phyloP scores from a whole-genome alignment of 64 coral and sea anemone species.

The Montipora sp. region DNA sequence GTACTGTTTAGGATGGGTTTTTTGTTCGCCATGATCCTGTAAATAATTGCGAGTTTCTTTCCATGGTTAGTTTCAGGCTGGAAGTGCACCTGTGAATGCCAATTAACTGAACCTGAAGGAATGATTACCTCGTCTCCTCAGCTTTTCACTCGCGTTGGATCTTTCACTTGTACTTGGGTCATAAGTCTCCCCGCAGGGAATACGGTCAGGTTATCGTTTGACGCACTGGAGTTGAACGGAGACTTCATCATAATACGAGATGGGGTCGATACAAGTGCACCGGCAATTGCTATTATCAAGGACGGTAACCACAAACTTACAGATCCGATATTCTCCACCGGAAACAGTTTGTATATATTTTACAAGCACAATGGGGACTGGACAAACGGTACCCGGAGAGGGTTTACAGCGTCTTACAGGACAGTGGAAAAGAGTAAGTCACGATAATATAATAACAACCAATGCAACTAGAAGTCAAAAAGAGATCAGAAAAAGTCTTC shows the following conservation, averaged over 20 bases:
- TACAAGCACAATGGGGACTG: constrained; percentile 87
- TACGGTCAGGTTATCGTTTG: constrained; percentile 84
- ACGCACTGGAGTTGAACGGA: constrained; percentile 76
- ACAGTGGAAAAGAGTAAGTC: constrained; percentile 57
- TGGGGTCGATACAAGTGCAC: constrained; percentile 74
- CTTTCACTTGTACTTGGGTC: constrained; percentile 66
- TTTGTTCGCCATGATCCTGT: neutral
- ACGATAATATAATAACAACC: neutral
- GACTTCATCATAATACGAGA: constrained; percentile 78
- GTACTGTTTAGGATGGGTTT: neutral
- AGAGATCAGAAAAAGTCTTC: too few species aligned
- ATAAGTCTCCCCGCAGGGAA: constrained; percentile 56
- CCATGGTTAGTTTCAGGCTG: constrained; percentile 48
- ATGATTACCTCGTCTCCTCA: constrained; percentile 93
- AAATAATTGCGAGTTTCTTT: neutral
- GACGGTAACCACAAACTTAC: neutral
- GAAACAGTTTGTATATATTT: constrained; percentile 76
- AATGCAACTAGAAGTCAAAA: neutral
- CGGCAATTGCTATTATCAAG: constrained; percentile 62
- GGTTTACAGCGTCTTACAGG: constrained; percentile 85
- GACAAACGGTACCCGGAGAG: constrained; percentile 74
- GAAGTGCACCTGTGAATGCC: constrained; percentile 82
- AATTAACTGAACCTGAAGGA: constrained; percentile 65
- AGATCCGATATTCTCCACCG: constrained; percentile 48
- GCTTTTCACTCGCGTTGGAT: constrained; percentile 52